A percentile compares a stretch with the other conserved stretches of the same genome.
These are phyloP conservation scores for Schlechtendalia chinensis DNA, from an alignment of 1,140 invertebrate species.

Conservation along the genomic window DNA sequence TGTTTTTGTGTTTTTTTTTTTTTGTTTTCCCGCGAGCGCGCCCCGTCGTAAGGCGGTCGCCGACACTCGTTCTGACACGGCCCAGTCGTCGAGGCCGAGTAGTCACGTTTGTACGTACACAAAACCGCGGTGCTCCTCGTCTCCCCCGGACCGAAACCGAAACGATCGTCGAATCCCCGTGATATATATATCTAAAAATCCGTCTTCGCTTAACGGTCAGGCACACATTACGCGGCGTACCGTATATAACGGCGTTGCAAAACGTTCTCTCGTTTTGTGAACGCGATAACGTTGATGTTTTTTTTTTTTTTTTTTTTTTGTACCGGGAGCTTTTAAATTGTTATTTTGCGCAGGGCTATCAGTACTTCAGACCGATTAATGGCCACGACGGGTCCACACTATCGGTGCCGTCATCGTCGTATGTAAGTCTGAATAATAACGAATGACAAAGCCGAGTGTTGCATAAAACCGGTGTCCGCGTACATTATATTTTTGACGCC, in stretches of 20 bases:
- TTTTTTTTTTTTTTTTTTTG: background rate
- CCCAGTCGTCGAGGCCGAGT: no score
- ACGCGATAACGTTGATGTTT: background rate
- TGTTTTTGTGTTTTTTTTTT: no score
- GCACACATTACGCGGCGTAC: no score
- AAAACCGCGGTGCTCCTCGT: no score
- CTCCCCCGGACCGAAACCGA: no score
- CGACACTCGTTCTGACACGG: no score
- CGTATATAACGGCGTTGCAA: background rate
- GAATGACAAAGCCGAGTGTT: conserved; percentile 43
- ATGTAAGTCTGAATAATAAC: conserved; percentile 57
- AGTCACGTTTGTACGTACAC: no score
- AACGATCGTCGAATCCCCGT: background rate
- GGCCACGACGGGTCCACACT: conserved; percentile 67
- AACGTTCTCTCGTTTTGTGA: background rate
- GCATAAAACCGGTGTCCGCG: conserved; percentile 21
- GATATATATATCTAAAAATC: background rate
- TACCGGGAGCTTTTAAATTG: conserved; percentile 36
- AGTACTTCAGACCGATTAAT: conserved; percentile 59
- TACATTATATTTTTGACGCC: conserved; percentile 15
- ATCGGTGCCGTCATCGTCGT: conserved; percentile 68
- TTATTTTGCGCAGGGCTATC: conserved; percentile 51
- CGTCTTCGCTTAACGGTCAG: no score
- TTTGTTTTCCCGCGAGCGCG: no score
- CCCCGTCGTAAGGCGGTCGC: no score